These are phyloP conservation scores for Bombyx mandarina DNA, from an alignment of 1,140 invertebrate genomes.

Conservation along the genomic window DNA sequence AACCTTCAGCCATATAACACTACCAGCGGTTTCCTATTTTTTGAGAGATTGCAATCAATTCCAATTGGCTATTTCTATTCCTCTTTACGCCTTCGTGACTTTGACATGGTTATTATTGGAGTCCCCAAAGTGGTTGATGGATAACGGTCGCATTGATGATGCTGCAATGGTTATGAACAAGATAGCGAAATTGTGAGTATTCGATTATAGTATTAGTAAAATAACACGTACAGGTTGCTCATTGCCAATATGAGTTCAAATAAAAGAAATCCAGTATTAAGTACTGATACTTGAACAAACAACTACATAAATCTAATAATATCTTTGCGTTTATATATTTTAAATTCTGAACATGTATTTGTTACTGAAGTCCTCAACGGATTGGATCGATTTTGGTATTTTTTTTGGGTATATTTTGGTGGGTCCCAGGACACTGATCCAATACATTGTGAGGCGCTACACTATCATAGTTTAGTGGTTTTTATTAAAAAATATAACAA, in stretches of 20 bases:
- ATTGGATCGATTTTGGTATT: no score
- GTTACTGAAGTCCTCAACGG: no score
- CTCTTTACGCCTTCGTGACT: constrained; percentile 29
- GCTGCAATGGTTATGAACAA: constrained; percentile 34
- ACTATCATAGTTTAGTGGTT: no score
- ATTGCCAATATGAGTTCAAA: not conserved
- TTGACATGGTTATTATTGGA: constrained; percentile 35
- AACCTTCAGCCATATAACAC: constrained; percentile 37
- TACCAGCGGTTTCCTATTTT: constrained; percentile 44
- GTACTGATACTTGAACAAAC: no score
- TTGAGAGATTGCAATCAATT: constrained; percentile 38
- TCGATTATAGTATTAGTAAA: not conserved
- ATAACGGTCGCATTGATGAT: constrained; percentile 28
- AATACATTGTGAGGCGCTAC: no score
- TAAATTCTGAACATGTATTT: no score
- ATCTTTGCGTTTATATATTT: no score
- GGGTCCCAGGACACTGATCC: no score
- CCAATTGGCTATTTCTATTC: constrained; percentile 40
- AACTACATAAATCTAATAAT: no score
- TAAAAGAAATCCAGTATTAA: no score
- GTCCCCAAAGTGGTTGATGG: constrained; percentile 53
- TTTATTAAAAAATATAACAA: no score
- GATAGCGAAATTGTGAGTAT: constrained; percentile 42
- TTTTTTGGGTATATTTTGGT: no score
- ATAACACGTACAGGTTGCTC: not conserved